Evolutionary conservation across 2,797 vertebrate species (phyloP).

Genomic region (Crocodylus rhombifer): DNA sequence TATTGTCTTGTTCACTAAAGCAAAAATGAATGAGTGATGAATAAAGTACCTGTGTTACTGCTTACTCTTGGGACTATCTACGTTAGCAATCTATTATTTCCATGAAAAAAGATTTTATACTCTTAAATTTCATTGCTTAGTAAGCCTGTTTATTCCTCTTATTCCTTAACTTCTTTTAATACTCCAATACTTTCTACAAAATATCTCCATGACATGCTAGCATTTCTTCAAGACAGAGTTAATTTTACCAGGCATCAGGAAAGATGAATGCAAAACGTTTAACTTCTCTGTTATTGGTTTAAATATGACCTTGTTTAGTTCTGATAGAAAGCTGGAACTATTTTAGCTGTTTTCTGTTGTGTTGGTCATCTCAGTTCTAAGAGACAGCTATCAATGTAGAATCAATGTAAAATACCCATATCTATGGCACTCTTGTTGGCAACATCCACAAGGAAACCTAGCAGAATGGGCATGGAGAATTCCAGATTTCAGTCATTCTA

Average conservation of each 20-base stretch:
- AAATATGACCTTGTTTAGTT: background rate
- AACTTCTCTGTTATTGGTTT: background rate
- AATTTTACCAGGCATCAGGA: background rate
- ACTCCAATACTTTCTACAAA: conserved; percentile 16
- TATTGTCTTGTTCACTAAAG: background rate
- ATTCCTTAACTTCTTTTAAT: background rate
- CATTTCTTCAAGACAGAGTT: background rate
- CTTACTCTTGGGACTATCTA: conserved; percentile 19
- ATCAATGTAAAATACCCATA: too few relatives aligned
- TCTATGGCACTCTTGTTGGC: too few relatives aligned
- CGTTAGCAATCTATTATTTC: conserved; percentile 11
- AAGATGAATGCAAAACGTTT: background rate
- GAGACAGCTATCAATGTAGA: too few relatives aligned
- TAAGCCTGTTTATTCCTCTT: background rate
- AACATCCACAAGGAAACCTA: too few relatives aligned
- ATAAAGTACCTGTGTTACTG: conserved; percentile 14
- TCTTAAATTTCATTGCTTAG: background rate
- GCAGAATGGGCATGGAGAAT: too few relatives aligned
- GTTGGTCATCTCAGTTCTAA: background rate
- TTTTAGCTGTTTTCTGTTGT: background rate
- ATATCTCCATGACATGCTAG: background rate
- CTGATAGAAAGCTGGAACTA: background rate
- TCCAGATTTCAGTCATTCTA: too few relatives aligned
- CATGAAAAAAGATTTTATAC: background rate
- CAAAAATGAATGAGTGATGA: conserved; percentile 11